Conservation (phyloP, 2,888 invertebrate species). For the Xylota segnis region DNA sequence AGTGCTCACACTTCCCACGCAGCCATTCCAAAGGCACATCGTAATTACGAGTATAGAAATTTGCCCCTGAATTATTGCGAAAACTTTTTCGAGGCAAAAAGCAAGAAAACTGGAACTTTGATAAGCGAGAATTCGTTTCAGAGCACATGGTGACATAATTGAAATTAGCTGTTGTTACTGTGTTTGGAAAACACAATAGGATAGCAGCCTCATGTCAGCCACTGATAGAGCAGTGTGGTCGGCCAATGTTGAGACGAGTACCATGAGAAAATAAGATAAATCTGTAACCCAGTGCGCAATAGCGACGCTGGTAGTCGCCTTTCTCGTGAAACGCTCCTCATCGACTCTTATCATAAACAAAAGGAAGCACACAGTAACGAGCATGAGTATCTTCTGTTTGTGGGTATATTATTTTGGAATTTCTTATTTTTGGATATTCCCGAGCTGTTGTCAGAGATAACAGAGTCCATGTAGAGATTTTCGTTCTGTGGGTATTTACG, state of each 20-base stretch:
- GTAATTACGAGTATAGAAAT: constrained; percentile 60
- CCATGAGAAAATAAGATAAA: constrained; percentile 76
- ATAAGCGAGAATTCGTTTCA: constrained; percentile 67
- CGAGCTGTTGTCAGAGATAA: constrained; percentile 55
- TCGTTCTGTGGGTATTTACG: constrained; percentile 19
- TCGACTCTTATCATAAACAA: constrained; percentile 69
- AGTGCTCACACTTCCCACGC: constrained; percentile 43
- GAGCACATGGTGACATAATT: constrained; percentile 76
- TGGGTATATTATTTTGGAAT: constrained; percentile 57
- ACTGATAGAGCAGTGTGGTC: constrained; percentile 54
- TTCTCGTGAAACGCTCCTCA: constrained; percentile 23
- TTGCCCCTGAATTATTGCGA: constrained; percentile 75
- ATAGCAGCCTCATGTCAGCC: constrained; percentile 56
- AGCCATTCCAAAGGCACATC: constrained; percentile 45
- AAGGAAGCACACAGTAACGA: constrained; percentile 67
- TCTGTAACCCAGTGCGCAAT: constrained; percentile 70
- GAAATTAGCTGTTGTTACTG: constrained; percentile 40
- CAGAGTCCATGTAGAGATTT: constrained; percentile 8
- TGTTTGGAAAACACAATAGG: constrained; percentile 57
- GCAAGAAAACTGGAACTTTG: constrained; percentile 62
- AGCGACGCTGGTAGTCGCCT: constrained; percentile 38
- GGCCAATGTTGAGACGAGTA: constrained; percentile 48
- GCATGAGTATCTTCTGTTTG: constrained; percentile 68
- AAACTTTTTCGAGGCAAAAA: constrained; percentile 52
- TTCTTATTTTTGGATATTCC: constrained; percentile 65